Evolutionary conservation across 1,140 invertebrate species (phyloP), one percentile per base, ranked within the genome.

Genomic region (Coelopa frigida): DNA sequence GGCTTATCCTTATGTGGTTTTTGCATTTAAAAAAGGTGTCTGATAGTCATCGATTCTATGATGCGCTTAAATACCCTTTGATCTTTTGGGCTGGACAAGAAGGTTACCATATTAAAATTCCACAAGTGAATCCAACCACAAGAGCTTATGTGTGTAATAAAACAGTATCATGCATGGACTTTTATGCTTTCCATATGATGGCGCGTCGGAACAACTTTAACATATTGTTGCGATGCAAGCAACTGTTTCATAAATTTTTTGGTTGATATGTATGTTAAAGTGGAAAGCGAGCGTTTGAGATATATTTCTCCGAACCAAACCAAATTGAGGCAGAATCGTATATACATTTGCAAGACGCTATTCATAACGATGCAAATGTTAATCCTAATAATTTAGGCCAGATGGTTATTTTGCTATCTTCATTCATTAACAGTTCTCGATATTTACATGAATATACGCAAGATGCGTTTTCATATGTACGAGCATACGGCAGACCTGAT

Each of bases 381-480:
- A 51, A 63, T 38, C 43, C 60, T 36, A 55, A 53, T 45, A 52
- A 65, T 51, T 17, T 71, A 29, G 69, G 70, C 24, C 45, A 56
- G 50, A 48, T 57, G 44, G 50, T 68, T 0, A 73, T 74, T 51
- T 51, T 76, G 7, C 72, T 73, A 12, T 69, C 68, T 37, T 51
- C 59, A n/a, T 70, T 60, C 48, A 57, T 54, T 5, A 64, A 59
- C 15, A 62, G 70, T 48, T 68, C 69, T 18, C 46, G 73, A 5
- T 59, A 73, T 46, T 68, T 76, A 58, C 71, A 75, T 33, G 69
- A 75, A 50, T 64, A 69, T 32, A 54, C 65, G 18, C 72, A 76
- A 59, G 73, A 76, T 58, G 70, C 69, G 1, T 73, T 77, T 59
- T 46, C 59, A 4, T 77, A 74, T 55, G 75, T 77, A 6, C 54